Conservation (phyloP, 2,888 invertebrate genomes). For the Lasioglossum figueresi region DNA sequence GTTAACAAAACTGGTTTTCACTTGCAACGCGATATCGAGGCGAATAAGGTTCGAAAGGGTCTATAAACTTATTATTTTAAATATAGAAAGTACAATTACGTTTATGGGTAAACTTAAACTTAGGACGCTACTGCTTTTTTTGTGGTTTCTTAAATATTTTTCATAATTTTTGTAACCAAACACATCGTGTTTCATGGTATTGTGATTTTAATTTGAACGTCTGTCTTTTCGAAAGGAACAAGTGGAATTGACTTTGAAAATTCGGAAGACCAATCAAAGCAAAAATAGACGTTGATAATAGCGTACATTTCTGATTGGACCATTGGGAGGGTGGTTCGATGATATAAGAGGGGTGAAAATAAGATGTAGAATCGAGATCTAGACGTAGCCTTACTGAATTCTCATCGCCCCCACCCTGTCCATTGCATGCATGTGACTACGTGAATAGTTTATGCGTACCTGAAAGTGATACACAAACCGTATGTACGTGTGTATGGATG, state of each 20-base stretch:
- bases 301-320: constrained; percentile 38
- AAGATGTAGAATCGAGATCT: constrained; percentile 13
- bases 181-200: background rate
- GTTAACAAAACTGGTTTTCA: background rate
- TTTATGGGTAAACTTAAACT: background rate
- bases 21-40: background rate
- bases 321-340: constrained; percentile 53
- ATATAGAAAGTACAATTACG: background rate
- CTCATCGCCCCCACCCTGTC: constrained; percentile 30
- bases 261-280: constrained; percentile 31
- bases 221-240: background rate
- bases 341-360: constrained; percentile 26
- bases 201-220: constrained; percentile 20
- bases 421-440: constrained; percentile 27
- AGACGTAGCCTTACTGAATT: constrained; percentile 24
- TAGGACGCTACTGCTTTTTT: background rate
- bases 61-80: constrained; percentile 6
- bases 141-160: background rate
- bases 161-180: background rate
- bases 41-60: background rate
- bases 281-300: constrained; percentile 37
- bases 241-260: constrained; percentile 32
- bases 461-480: background rate
- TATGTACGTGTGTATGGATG: constrained; percentile 13
- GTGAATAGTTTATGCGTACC: constrained; percentile 5